Percentiles rank a stretch among this genome's conserved stretches.
phyloP scores from a whole-genome alignment of 1,140 invertebrate genomes.

The Brachystomella parvula region DNA sequence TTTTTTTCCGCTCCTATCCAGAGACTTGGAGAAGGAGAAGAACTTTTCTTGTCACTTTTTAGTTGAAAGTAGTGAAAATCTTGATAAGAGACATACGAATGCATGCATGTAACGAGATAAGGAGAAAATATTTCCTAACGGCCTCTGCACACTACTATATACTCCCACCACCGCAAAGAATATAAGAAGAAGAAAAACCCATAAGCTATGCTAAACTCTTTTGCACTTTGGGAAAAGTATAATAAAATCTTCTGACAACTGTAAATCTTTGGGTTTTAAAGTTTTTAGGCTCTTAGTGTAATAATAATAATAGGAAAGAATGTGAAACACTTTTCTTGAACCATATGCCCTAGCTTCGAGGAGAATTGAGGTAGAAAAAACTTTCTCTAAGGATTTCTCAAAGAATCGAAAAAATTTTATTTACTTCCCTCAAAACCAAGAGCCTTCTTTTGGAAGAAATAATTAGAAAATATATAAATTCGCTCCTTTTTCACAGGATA shows the following conservation, averaged over 20 bases:
- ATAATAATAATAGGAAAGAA: no score
- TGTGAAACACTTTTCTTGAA: no score
- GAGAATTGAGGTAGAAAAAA: no score
- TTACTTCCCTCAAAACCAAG: no score
- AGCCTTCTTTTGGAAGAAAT: no score
- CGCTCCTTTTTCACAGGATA: no score
- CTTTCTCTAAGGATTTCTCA: no score
- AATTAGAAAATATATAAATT: no score
- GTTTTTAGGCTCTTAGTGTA: not conserved
- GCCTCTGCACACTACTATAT: not conserved
- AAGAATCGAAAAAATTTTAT: no score
- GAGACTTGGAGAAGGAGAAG: not conserved
- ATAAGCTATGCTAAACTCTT: not conserved
- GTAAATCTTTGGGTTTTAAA: slow-evolving; percentile 7
- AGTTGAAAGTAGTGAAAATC: not conserved
- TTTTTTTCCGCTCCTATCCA: slow-evolving; percentile 10
- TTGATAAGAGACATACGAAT: not conserved
- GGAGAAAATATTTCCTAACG: not conserved
- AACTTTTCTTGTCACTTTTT: slow-evolving; percentile 9
- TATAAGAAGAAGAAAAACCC: not conserved
- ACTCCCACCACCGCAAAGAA: not conserved
- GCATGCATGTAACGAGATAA: not conserved
- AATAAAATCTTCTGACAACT: slow-evolving; percentile 7
- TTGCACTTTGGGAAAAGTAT: not conserved
- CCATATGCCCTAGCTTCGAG: no score